Conservation (phyloP, 2,797 vertebrate species). For the Sylvia borin region DNA sequence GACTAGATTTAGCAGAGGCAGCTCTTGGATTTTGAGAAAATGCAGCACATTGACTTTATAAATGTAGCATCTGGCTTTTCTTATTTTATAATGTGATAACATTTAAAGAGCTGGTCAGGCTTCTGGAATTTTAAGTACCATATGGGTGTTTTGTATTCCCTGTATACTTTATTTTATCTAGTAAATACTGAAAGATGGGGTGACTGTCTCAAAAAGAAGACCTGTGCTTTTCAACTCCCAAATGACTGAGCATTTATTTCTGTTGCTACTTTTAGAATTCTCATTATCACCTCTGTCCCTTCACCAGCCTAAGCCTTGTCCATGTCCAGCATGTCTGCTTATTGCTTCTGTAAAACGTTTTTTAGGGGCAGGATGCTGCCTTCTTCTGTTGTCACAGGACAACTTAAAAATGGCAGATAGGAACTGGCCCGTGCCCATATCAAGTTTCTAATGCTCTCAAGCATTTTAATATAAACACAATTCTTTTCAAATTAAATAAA, state of each 20-base stretch:
- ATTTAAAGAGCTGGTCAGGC: background rate
- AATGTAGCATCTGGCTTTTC: conserved; percentile 33
- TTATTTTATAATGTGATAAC: background rate
- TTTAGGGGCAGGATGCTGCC: background rate
- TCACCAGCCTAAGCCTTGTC: background rate
- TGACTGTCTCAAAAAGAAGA: background rate
- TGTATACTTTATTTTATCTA: background rate
- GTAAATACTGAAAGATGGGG: background rate
- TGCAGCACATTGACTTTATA: background rate
- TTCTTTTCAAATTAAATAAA: background rate
- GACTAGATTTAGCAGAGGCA: background rate
- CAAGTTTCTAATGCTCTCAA: background rate
- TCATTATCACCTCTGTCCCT: background rate
- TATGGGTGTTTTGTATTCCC: background rate
- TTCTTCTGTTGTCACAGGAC: background rate
- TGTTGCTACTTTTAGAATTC: background rate
- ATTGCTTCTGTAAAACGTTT: background rate
- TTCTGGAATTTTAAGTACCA: conserved; percentile 22
- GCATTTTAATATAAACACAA: background rate
- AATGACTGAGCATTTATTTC: background rate
- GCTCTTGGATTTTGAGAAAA: conserved; percentile 5
- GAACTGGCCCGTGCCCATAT: background rate
- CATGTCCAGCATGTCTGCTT: background rate
- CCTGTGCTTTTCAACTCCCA: background rate
- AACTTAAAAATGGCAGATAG: background rate